Evolutionary conservation across 2,888 invertebrate species (phyloP).

Genomic region (Eupithecia abbreviata): DNA sequence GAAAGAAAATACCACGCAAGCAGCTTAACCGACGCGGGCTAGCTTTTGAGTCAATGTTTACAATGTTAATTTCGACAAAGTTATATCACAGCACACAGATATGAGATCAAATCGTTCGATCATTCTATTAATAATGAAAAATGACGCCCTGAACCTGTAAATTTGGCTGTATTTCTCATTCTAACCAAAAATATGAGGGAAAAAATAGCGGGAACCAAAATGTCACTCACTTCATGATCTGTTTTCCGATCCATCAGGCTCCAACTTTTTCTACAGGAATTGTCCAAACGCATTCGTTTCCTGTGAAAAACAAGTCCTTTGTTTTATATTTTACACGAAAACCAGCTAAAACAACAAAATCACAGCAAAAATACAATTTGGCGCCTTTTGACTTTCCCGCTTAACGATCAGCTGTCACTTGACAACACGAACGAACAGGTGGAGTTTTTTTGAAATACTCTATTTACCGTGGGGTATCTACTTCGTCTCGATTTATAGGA

Average conservation of each 20-base stretch:
- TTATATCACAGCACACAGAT: neutral
- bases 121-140: neutral
- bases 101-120: neutral
- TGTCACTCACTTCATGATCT: conserved; percentile 71
- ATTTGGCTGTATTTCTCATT: conserved; percentile 4
- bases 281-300: conserved; percentile 68
- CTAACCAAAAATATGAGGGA: conserved; percentile 58
- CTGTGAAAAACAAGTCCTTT: conserved; percentile 56
- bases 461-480: conserved; percentile 70
- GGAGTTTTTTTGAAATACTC: conserved; percentile 43
- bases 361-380: conserved; percentile 50
- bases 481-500: conserved; percentile 54
- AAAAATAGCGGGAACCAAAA: conserved; percentile 65
- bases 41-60: neutral
- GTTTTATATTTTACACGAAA: conserved; percentile 13
- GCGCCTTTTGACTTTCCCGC: conserved; percentile 80
- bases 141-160: neutral
- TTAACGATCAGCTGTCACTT: conserved; percentile 77
- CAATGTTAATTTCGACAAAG: neutral
- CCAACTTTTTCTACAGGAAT: conserved; percentile 71
- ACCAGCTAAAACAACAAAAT: conserved; percentile 4
- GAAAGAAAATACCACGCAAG: neutral
- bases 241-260: conserved; percentile 76
- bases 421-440: conserved; percentile 49
- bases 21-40: neutral